phyloP scores from a whole-genome alignment of 1,140 invertebrate genomes.

The Heliothis subflexa region DNA sequence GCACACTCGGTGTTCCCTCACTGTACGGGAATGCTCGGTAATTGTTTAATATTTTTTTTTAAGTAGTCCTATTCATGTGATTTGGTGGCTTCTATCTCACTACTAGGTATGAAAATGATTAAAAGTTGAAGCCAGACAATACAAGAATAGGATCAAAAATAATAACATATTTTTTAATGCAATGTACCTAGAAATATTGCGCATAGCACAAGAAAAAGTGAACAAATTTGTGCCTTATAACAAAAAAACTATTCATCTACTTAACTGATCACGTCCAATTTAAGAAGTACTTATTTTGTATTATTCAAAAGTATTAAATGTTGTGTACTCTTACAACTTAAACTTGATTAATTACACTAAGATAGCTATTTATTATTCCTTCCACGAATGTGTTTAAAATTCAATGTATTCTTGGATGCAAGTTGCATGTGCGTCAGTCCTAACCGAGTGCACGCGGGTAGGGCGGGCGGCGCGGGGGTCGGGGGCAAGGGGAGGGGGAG shows the following conservation, averaged over 20 bases:
- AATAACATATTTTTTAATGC: no score
- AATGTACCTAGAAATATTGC: no score
- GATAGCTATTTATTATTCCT: not conserved
- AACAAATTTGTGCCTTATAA: no score
- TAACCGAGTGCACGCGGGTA: slow-evolving; percentile 50
- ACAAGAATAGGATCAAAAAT: no score
- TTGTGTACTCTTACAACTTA: no score
- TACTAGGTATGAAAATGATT: no score
- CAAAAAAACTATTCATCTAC: no score
- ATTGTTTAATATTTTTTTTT: not conserved
- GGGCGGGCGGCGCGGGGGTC: slow-evolving; percentile 34
- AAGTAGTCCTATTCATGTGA: not conserved
- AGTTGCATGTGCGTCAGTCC: slow-evolving; percentile 38
- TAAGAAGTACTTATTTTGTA: no score
- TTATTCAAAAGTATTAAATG: no score
- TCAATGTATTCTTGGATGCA: not conserved
- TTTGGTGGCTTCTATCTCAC: not conserved
- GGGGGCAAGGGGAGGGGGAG: slow-evolving; percentile 32
- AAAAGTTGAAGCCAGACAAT: no score
- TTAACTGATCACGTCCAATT: no score
- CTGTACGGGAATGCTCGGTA: not conserved
- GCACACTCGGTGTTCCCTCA: not conserved
- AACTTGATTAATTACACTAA: no score
- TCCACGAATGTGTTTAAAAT: not conserved
- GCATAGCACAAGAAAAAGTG: not conserved